phyloP scores from a whole-genome alignment of 2,888 invertebrate genomes.

The Melolontha melolontha region DNA sequence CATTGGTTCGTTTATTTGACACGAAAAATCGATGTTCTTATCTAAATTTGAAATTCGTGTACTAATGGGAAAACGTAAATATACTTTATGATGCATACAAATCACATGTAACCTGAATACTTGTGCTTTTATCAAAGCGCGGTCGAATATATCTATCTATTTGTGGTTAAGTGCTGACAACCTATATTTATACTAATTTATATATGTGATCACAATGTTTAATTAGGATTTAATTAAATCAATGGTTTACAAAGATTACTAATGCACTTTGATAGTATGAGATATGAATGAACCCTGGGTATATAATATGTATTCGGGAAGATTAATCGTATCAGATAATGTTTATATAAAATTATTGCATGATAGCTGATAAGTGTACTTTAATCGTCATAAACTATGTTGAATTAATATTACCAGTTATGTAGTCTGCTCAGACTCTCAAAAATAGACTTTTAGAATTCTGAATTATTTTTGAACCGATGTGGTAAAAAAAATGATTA shows the following conservation, averaged over 20 bases:
- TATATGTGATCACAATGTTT: conserved; percentile 13
- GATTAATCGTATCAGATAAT: no score
- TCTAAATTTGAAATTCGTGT: conserved; percentile 34
- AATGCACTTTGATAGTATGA: not conserved
- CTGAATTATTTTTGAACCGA: no score
- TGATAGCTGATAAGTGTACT: no score
- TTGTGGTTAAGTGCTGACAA: not conserved
- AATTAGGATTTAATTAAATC: conserved; percentile 1
- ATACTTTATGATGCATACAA: conserved; percentile 6
- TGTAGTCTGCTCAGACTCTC: no score
- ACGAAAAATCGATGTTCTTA: conserved; percentile 29
- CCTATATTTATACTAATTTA: conserved; percentile 9
- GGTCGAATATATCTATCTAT: not conserved
- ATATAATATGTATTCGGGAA: no score
- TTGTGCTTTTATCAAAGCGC: conserved; percentile 2
- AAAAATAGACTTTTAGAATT: no score
- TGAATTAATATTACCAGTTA: no score
- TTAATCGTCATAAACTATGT: no score
- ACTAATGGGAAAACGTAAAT: conserved; percentile 5
- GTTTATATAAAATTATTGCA: no score
- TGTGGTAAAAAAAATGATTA: no score
- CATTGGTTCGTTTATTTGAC: not conserved
- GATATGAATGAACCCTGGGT: not conserved
- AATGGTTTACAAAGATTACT: not conserved
- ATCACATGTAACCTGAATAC: not conserved